phyloP scores from a whole-genome alignment of 2,113 vertebrate species.

The Paedocypris sp. region DNA sequence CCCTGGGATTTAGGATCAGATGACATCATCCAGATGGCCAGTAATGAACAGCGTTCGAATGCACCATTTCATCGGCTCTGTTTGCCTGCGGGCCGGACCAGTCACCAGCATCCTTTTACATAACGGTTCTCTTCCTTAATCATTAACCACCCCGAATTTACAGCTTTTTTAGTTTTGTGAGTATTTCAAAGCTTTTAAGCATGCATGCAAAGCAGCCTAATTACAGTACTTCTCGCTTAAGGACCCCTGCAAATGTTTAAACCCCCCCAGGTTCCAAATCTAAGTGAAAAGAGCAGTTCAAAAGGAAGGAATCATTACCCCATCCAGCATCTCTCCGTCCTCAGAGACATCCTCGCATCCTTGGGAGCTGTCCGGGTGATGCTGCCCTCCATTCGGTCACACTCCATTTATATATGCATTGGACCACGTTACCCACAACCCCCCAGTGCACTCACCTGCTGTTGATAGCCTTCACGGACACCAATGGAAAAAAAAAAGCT shows the following conservation, averaged over 20 bases:
- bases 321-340: background rate
- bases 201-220: too few relatives aligned
- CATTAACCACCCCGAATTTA: too few relatives aligned
- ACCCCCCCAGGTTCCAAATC: too few relatives aligned
- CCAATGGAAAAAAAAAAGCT: conserved; percentile 49
- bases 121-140: background rate
- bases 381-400: conserved; percentile 9
- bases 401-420: conserved; percentile 47
- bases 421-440: conserved; percentile 42
- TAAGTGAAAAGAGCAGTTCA: background rate
- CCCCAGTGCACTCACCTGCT: conserved; percentile 74
- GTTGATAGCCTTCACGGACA: conserved; percentile 66
- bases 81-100: conserved; percentile 19
- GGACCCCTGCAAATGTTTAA: too few relatives aligned
- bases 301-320: conserved; percentile 10
- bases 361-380: background rate
- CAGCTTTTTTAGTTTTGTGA: too few relatives aligned
- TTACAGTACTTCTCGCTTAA: too few relatives aligned
- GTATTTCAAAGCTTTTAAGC: too few relatives aligned
- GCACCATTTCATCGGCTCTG: conserved; percentile 42
- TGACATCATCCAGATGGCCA: conserved; percentile 65
- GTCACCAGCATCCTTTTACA: conserved; percentile 29
- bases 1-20: conserved; percentile 56
- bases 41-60: conserved; percentile 44
- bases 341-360: background rate